These are phyloP conservation scores for Mastacembelus armatus DNA, from an alignment of 2,797 vertebrate species.

Conservation along the genomic window DNA sequence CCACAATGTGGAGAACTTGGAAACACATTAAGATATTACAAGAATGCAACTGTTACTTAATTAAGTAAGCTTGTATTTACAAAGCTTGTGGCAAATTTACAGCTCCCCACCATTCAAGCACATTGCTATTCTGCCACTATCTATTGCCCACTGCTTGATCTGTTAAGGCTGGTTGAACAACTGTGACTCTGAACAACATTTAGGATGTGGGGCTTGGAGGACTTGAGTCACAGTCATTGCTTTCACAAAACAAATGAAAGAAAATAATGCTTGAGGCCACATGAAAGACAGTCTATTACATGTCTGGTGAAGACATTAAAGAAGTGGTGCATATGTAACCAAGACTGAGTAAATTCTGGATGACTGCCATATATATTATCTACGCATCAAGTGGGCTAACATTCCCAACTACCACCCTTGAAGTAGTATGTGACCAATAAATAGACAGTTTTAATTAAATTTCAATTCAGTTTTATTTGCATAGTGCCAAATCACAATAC, in stretches of 20 bases:
- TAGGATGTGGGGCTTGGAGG: not conserved
- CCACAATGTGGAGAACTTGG: not conserved
- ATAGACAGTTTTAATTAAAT: too few relatives aligned
- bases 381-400: not conserved
- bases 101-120: not conserved
- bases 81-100: not conserved
- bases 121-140: not conserved
- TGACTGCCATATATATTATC: not conserved
- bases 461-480: too few relatives aligned
- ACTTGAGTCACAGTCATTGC: not conserved
- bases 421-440: too few relatives aligned
- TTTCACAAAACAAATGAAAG: not conserved
- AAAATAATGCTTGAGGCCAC: not conserved
- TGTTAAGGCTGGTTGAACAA: not conserved
- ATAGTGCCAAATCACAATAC: too few relatives aligned
- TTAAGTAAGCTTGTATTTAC: not conserved
- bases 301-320: too few relatives aligned
- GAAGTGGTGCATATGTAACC: not conserved
- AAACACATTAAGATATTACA: not conserved
- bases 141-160: not conserved
- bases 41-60: not conserved
- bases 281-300: not conserved
- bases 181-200: not conserved
- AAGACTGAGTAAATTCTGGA: not conserved
- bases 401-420: too few relatives aligned